A percentile compares a stretch with the other conserved stretches of the same genome.
Conservation (phyloP, 2,113 vertebrate genomes). For the Urocynchramus pylzowi region DNA sequence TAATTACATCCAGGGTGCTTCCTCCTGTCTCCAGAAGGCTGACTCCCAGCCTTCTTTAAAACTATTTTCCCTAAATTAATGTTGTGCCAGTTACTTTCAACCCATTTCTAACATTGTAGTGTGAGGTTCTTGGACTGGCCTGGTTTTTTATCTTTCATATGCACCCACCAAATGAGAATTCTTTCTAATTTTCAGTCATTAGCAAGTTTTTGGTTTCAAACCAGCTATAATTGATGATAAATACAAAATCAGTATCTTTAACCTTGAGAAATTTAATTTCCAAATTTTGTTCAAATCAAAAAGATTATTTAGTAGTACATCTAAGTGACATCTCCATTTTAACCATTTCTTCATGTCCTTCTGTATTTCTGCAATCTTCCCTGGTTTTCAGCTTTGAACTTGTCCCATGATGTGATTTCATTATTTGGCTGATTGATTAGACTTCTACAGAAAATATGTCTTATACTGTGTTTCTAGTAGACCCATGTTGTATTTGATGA, state of each 20-base stretch:
- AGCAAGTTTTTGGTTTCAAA: background rate
- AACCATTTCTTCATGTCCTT: background rate
- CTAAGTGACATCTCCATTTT: background rate
- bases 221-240: background rate
- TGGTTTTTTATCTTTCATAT: background rate
- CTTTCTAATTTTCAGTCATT: background rate
- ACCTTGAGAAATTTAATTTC: background rate
- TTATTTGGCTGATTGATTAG: background rate
- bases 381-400: background rate
- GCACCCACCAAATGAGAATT: background rate
- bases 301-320: background rate
- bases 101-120: background rate
- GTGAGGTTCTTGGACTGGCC: background rate
- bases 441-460: background rate
- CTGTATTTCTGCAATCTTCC: background rate
- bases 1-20: background rate
- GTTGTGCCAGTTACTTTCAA: background rate
- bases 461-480: background rate
- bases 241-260: background rate
- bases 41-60: background rate
- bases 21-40: background rate
- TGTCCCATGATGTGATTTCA: accelerated
- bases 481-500: background rate
- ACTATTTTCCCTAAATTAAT: background rate
- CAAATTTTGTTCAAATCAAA: background rate